Percentiles rank a stretch among this genome's conserved stretches.
These are phyloP conservation scores for Rhamphomyia laevipes DNA, from an alignment of 2,888 invertebrate genomes.

Conservation along the genomic window DNA sequence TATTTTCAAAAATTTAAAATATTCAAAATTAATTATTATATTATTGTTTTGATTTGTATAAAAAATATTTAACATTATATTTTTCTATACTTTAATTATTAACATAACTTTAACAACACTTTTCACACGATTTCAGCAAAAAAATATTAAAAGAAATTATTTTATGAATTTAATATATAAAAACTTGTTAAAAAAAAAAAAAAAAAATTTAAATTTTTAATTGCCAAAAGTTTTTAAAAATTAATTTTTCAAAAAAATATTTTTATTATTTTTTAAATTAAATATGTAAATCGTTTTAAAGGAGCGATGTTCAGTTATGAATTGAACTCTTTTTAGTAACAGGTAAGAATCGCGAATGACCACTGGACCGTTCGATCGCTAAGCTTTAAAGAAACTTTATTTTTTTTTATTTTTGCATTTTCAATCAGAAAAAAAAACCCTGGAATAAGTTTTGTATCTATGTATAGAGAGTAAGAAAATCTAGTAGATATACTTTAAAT, in stretches of 20 bases:
- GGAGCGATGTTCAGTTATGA: constrained; percentile 32
- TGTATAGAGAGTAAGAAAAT: too few relatives aligned
- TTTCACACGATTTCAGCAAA: not conserved
- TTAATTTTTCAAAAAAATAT: not conserved
- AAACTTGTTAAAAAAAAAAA: too few relatives aligned
- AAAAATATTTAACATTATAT: not conserved
- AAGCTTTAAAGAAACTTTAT: not conserved
- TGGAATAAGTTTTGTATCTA: too few relatives aligned
- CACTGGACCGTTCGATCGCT: not conserved
- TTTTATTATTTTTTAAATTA: not conserved
- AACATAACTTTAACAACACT: not conserved
- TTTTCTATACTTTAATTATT: not conserved
- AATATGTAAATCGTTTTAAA: constrained; percentile 20
- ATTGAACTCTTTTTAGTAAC: not conserved
- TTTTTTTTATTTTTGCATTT: not conserved
- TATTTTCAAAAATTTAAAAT: constrained; percentile 2
- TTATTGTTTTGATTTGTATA: too few relatives aligned
- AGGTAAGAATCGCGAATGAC: not conserved
- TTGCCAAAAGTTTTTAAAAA: not conserved
- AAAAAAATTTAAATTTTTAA: too few relatives aligned
- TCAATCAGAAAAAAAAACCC: not conserved
- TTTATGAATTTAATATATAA: too few relatives aligned
- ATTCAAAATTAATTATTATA: constrained; percentile 7
- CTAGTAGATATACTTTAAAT: too few relatives aligned
- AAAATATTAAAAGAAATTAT: too few relatives aligned